Conservation (phyloP, 2,888 invertebrate species). For the Microchrysa polita region DNA sequence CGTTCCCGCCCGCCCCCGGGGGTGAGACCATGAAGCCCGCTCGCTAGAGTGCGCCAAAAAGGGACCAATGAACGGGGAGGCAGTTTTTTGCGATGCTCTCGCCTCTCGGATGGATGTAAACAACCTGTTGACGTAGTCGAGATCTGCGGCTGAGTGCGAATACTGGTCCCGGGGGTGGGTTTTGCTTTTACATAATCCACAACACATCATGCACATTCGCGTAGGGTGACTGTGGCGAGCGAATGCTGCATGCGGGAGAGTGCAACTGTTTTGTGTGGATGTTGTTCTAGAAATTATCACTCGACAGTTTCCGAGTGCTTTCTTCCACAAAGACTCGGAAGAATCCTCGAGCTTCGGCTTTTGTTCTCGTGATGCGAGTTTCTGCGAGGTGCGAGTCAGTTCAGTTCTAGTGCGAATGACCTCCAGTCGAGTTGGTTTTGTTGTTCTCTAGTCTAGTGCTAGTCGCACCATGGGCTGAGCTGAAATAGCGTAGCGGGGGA, state of each 20-base stretch:
- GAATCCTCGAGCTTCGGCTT: neutral
- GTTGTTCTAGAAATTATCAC: too few species aligned
- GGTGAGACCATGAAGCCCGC: too few species aligned
- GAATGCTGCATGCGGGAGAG: neutral
- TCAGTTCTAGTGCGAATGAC: conserved; percentile 38
- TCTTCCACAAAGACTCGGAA: neutral
- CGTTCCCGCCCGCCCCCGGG: too few species aligned
- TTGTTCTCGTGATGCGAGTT: neutral
- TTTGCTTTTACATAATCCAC: conserved; percentile 38
- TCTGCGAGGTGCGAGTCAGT: neutral
- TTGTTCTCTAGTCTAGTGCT: neutral
- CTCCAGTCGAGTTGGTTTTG: conserved; percentile 12
- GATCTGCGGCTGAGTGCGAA: too few species aligned
- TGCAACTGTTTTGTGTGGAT: too few species aligned
- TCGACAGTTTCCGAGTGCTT: too few species aligned
- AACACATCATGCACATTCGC: neutral
- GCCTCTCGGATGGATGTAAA: neutral
- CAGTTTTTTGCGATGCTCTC: neutral
- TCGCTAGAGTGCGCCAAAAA: neutral
- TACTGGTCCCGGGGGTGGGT: neutral
- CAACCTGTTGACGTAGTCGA: conserved; percentile 39
- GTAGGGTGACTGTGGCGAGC: neutral
- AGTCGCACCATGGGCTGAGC: too few species aligned
- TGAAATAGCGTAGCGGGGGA: too few species aligned
- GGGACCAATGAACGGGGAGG: neutral